Percentiles rank a stretch among this genome's conserved stretches.
These are phyloP conservation scores for Proisotoma minuta DNA, from an alignment of 2,888 invertebrate species.

Conservation along the genomic window DNA sequence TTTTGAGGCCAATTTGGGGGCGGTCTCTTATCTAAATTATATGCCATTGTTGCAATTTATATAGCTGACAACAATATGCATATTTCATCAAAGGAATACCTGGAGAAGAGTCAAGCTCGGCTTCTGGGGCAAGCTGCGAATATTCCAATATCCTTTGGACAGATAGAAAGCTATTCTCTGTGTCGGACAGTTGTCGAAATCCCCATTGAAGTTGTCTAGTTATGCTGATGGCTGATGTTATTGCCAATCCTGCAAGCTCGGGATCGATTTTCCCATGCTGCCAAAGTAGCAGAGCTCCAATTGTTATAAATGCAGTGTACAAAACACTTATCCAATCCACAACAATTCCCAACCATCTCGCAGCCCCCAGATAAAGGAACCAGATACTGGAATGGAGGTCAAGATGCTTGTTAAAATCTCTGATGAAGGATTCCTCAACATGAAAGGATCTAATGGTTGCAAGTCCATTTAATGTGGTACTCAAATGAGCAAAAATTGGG, in stretches of 20 bases:
- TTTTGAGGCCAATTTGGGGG: not conserved
- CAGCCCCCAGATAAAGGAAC: constrained; percentile 81
- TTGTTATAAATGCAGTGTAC: constrained; percentile 64
- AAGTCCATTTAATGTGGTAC: not conserved
- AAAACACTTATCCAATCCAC: constrained; percentile 63
- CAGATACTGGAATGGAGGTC: constrained; percentile 58
- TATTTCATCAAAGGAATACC: no score
- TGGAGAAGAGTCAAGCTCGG: not conserved
- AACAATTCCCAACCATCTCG: constrained; percentile 90
- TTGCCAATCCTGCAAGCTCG: constrained; percentile 28
- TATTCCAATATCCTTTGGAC: constrained; percentile 56
- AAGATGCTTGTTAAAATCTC: not conserved
- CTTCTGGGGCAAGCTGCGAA: constrained; percentile 52
- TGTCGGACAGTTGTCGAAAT: constrained; percentile 71
- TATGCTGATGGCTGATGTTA: constrained; percentile 29
- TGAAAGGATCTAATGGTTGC: constrained; percentile 1
- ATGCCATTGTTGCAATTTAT: no score
- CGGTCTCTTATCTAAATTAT: not conserved
- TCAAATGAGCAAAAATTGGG: constrained; percentile 3
- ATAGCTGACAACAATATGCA: no score
- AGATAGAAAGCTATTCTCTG: constrained; percentile 49
- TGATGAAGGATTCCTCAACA: not conserved
- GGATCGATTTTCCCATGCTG: constrained; percentile 13
- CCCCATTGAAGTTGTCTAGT: constrained; percentile 18
- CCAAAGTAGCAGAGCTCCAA: not conserved